Percentiles rank a stretch among this genome's conserved stretches.
These are phyloP conservation scores for Chiloscyllium plagiosum DNA, from an alignment of 2,113 vertebrate species.

Conservation along the genomic window DNA sequence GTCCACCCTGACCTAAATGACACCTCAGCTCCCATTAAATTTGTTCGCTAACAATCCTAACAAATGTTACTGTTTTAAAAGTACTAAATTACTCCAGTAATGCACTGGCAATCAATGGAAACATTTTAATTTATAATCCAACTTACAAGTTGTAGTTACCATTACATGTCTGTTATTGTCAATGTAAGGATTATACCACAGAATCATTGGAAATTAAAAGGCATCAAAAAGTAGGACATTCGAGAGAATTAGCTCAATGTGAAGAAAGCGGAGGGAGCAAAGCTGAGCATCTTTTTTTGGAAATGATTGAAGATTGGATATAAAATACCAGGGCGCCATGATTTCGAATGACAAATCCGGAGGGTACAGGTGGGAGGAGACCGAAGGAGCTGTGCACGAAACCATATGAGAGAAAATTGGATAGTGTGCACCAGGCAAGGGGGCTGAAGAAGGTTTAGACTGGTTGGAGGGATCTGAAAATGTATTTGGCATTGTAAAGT, in stretches of 20 bases:
- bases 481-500: not conserved
- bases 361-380: not conserved
- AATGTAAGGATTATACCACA: not conserved
- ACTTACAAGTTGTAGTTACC: not conserved
- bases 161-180: not conserved
- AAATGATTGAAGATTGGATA: not conserved
- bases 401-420: not conserved
- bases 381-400: not conserved
- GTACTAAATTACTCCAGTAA: not conserved
- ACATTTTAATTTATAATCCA: not conserved
- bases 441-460: not conserved
- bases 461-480: not conserved
- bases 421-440: not conserved
- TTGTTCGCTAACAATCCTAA: no score
- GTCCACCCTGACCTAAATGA: no score
- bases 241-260: not conserved
- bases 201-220: not conserved
- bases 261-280: not conserved
- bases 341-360: not conserved
- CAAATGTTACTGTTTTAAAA: no score
- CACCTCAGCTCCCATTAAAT: no score
- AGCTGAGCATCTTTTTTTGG: not conserved
- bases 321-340: not conserved
- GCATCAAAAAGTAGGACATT: not conserved
- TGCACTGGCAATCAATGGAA: not conserved